A percentile compares a stretch with the other conserved stretches of the same genome.
These are phyloP conservation scores for Melierax canorus DNA, from an alignment of 2,113 vertebrate genomes.

Conservation along the genomic window DNA sequence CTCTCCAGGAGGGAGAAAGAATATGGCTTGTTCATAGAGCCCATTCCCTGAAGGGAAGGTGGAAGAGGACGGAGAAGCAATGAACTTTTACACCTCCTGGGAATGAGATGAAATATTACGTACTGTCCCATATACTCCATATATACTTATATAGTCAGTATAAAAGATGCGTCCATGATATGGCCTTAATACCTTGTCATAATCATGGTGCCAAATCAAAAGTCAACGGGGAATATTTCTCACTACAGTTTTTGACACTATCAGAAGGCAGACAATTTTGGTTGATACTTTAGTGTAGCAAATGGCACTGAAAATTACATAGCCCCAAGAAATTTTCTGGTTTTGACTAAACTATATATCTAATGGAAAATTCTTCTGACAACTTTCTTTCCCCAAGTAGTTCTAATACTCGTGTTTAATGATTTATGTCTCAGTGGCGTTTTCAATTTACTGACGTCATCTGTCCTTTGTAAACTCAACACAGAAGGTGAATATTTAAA, in stretches of 20 bases:
- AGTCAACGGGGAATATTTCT: background rate
- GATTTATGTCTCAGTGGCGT: background rate
- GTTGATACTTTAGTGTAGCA: background rate
- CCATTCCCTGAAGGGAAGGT: background rate
- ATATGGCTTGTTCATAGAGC: background rate
- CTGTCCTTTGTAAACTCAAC: background rate
- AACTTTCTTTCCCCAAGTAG: background rate
- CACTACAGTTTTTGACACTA: background rate
- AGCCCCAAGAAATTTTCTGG: background rate
- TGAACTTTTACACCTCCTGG: background rate
- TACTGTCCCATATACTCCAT: background rate
- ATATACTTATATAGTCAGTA: background rate
- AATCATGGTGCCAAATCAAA: background rate
- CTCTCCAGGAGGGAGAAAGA: background rate
- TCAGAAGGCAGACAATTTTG: background rate
- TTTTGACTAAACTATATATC: background rate
- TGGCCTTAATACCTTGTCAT: background rate
- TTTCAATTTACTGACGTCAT: constrained; percentile 16
- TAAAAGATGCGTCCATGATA: background rate
- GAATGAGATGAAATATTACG: background rate
- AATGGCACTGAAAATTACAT: constrained; percentile 10
- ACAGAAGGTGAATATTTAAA: constrained; percentile 17
- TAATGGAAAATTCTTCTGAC: background rate
- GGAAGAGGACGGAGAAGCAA: background rate
- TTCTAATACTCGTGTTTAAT: background rate